A percentile compares a stretch with the other conserved stretches of the same genome.
phyloP scores from a whole-genome alignment of 2,888 invertebrate genomes.

The Osmoderma eremita region DNA sequence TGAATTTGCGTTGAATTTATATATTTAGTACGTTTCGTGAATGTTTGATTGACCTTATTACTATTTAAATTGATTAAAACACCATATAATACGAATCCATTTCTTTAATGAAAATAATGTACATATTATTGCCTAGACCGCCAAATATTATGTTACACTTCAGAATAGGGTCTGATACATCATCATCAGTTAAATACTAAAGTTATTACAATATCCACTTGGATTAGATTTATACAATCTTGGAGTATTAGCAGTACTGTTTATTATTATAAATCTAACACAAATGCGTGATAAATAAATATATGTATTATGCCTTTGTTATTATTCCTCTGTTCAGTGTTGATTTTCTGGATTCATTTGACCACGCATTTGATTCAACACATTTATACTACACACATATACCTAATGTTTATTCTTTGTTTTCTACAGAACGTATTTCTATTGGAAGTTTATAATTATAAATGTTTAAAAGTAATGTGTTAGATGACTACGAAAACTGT shows the following conservation, averaged over 20 bases:
- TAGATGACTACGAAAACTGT: conserved; percentile 38
- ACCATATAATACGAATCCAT: conserved; percentile 60
- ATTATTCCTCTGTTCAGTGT: background rate
- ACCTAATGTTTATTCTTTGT: conserved; percentile 47
- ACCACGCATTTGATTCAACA: conserved; percentile 45
- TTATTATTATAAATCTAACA: conserved; percentile 37
- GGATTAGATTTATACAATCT: conserved; percentile 41
- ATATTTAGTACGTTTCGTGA: too few species aligned
- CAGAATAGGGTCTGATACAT: conserved; percentile 63
- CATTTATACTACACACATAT: conserved; percentile 55
- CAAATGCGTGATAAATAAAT: conserved; percentile 29
- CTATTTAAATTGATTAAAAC: conserved; percentile 37
- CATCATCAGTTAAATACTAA: conserved; percentile 43
- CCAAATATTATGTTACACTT: conserved; percentile 63
- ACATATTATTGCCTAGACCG: conserved; percentile 67
- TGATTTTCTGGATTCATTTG: conserved; percentile 7
- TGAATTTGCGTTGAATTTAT: too few species aligned
- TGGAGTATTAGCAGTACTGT: conserved; percentile 34
- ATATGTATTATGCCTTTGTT: background rate
- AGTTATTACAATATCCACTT: conserved; percentile 40
- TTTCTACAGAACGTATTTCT: conserved; percentile 47
- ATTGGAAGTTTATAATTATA: conserved; percentile 51
- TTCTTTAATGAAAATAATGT: conserved; percentile 68
- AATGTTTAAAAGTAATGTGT: conserved; percentile 46
- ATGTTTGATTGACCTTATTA: too few species aligned